Base-by-base conservation (phyloP, 2,888 invertebrate species). In the Eupithecia dodoneata region DNA sequence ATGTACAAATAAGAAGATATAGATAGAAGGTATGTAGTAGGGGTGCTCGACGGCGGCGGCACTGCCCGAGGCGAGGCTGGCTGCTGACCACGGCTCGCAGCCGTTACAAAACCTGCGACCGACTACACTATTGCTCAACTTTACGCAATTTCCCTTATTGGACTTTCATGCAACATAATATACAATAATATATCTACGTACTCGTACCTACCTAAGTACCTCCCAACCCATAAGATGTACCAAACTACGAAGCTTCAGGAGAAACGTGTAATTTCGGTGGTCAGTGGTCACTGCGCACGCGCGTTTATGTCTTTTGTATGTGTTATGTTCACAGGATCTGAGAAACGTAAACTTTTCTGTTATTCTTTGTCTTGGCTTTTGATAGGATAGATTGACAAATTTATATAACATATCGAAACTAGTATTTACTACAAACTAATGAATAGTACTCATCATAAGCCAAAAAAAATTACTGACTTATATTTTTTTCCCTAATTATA, bases 131-230 rank as follows among this genome's bases (percentile, higher is more conserved):
- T 91, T 92, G 82, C 88, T 85, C 87, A 92, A 90, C 87, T 89
- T 92, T 91, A 90, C 89, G 90, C 89, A 92, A 92, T 87, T 88
- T 91, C 91, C 89, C 89, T 90, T 90, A 90, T 88, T 88, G 85
- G 88, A 88, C 88, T 89, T 89, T 90, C 87, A 86, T 88, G 84
- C 83, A 84, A 86, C 83, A 81, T 85, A 83, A 88, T 86, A 74
- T 41, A 76, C 55, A 47, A 52, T 55, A 66, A 47, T 65, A 45
- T 45, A 42, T 3, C 13, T 42, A 66, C 18, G 10, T 18, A 52
- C n/a, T 5, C 30, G 30, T 30, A 30, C 30, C 30, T 30, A 30
- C 30, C 30, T 30, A 30, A 30, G 30, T 2, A 59, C 9, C 7
- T 45, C 15, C 42, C 10, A 45, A n/a, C 44, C n/a, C 0, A 66